Base-by-base conservation (phyloP, 2,113 vertebrate species). In the Gallinago jamesoni region DNA sequence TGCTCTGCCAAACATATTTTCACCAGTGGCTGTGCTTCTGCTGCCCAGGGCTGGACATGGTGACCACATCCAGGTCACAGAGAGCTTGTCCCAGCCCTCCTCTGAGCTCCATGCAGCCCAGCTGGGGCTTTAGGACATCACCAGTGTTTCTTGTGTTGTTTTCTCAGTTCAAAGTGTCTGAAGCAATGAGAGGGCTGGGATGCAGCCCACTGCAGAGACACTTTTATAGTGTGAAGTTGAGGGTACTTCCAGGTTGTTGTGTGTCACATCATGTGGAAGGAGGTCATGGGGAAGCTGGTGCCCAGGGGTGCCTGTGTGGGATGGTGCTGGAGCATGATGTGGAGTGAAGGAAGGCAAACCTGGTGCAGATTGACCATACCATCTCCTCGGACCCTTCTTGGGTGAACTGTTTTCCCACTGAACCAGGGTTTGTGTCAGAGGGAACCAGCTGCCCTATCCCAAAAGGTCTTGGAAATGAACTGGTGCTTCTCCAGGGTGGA, bases 181-280 rank as follows among this genome's bases (percentile, higher is more conserved):
- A 79, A 88, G 63, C 33, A 88, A 35, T 16, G 13, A 53, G 37
- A 56, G 9, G 4, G 25, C 33, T 66, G 27, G 0, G 0, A 43
- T 1, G 3, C 78, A 91, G 31, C 16, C 10, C 30, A 31, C 10
- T 59, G 43, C 68, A 89, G 62, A 63, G 4, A 11, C 50, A 31
- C 10, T 76, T 82, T 10, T 9, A 27, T 10, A 33, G 25, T 0
- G 1, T 10, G 57, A 78, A 73, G 21, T 31, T 48, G 60, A 81
- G 60, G 56, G 39, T 45, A 52, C 23, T 39, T 85, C 48, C 55
- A 67, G 23, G 64, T 28, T 84, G 21, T 2, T 9, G 41, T n/a
- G 24, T 25, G 35, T 21, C 39, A 53, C 1, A 6, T 0, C 0
- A 0, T 30, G 50, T 7, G 6, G 19, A 20, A 30, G 53, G 20